phyloP scores from a whole-genome alignment of 2,888 invertebrate species.

The Sisyra terminalis region DNA sequence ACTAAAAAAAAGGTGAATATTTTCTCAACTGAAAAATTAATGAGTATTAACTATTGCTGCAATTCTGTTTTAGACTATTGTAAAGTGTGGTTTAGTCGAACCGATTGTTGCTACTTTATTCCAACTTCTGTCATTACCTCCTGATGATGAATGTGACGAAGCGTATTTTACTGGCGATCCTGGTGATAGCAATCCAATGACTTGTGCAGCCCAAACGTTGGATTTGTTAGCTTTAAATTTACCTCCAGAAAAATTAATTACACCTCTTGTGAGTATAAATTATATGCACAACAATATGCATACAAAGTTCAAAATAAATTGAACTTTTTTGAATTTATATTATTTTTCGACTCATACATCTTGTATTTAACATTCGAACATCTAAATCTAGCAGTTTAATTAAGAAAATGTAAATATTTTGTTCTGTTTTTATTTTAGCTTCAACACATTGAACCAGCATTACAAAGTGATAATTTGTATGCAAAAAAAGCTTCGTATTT shows the following conservation, averaged over 20 bases:
- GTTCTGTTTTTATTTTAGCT: constrained; percentile 25
- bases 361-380: neutral
- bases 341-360: too few species aligned
- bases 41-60: too few species aligned
- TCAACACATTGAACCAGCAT: constrained; percentile 42
- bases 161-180: constrained; percentile 45
- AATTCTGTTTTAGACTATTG: constrained; percentile 28
- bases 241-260: constrained; percentile 59
- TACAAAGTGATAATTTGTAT: constrained; percentile 40
- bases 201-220: constrained; percentile 55
- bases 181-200: constrained; percentile 44
- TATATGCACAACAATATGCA: neutral
- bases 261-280: constrained; percentile 35
- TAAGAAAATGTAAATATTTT: neutral
- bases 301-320: neutral
- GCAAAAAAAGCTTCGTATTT: constrained; percentile 55
- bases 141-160: constrained; percentile 42
- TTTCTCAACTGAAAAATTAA: too few species aligned
- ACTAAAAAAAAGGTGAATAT: constrained; percentile 48
- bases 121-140: constrained; percentile 45
- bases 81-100: constrained; percentile 53
- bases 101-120: constrained; percentile 51
- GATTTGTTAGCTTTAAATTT: constrained; percentile 57
- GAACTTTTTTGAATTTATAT: neutral
- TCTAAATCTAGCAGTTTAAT: neutral